phyloP scores from a whole-genome alignment of 2,797 vertebrate species.

The Varecia variegata region DNA sequence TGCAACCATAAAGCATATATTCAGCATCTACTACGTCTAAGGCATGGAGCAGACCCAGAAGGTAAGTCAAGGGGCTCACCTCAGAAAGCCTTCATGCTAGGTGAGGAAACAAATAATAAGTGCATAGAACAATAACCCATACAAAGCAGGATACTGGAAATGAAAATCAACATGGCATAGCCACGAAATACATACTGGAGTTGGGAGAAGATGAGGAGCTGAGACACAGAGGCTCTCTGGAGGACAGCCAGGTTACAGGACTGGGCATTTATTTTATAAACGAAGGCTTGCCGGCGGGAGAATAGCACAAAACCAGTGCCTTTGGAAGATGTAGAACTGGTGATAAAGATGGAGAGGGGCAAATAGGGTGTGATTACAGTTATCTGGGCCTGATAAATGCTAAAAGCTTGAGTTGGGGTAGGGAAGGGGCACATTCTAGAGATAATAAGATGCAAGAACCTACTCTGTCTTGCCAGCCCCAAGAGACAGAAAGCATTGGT shows the following conservation, averaged over 20 bases:
- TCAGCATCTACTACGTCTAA: neutral
- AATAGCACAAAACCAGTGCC: neutral
- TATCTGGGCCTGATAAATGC: neutral
- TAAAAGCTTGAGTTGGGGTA: neutral
- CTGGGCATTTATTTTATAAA: neutral
- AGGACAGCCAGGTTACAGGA: neutral
- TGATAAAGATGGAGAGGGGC: neutral
- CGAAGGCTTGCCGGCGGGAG: neutral
- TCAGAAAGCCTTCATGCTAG: neutral
- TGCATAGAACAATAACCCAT: accelerated
- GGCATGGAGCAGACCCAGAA: neutral
- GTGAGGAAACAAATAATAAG: neutral
- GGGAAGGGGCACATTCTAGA: neutral
- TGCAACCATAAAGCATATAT: neutral
- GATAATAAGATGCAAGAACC: neutral
- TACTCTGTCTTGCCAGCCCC: neutral
- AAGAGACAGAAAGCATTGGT: neutral
- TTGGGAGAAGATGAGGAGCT: neutral
- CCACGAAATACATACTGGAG: neutral
- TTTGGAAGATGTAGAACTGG: neutral
- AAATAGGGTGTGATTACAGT: neutral
- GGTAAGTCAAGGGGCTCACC: neutral
- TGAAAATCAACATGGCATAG: neutral
- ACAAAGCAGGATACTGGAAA: neutral
- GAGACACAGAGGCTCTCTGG: neutral